Percentiles rank a stretch among this genome's conserved stretches.
phyloP scores from a whole-genome alignment of 2,888 invertebrate species.

The Cerastis rubricosa region DNA sequence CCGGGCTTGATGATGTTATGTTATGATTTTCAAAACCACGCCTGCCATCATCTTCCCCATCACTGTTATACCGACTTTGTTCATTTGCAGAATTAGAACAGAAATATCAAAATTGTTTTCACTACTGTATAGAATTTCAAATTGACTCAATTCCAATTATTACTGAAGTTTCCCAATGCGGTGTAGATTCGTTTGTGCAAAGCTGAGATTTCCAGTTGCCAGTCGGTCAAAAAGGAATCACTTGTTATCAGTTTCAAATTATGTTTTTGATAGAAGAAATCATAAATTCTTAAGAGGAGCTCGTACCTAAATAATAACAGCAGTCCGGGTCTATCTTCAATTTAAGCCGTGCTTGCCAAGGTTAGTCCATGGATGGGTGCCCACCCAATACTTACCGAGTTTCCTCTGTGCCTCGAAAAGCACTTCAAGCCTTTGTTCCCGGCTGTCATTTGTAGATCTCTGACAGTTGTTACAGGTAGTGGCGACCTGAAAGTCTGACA shows the following conservation, averaged over 20 bases:
- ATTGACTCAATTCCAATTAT: not conserved
- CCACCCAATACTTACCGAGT: too few relatives aligned
- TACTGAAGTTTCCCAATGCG: slow-evolving; percentile 1
- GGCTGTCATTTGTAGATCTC: too few relatives aligned
- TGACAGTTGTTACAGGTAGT: too few relatives aligned
- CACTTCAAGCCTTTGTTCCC: too few relatives aligned
- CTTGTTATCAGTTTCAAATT: not conserved
- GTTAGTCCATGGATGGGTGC: too few relatives aligned
- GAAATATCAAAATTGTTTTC: slow-evolving; percentile 8
- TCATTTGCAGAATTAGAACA: not conserved
- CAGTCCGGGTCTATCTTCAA: too few relatives aligned
- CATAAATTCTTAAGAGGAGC: not conserved
- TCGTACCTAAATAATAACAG: too few relatives aligned
- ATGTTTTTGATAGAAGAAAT: not conserved
- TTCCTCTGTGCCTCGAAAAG: too few relatives aligned
- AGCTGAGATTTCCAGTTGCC: not conserved
- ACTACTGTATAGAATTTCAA: not conserved
- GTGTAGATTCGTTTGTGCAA: not conserved
- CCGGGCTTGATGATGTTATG: not conserved
- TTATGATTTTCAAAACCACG: too few relatives aligned
- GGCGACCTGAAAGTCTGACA: too few relatives aligned
- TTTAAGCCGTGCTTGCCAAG: too few relatives aligned
- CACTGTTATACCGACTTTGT: not conserved
- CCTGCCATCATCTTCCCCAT: too few relatives aligned
- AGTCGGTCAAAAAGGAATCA: not conserved